These are phyloP conservation scores for Corythoichthys haematopterus DNA, from an alignment of 2,113 vertebrate genomes.

Conservation along the genomic window DNA sequence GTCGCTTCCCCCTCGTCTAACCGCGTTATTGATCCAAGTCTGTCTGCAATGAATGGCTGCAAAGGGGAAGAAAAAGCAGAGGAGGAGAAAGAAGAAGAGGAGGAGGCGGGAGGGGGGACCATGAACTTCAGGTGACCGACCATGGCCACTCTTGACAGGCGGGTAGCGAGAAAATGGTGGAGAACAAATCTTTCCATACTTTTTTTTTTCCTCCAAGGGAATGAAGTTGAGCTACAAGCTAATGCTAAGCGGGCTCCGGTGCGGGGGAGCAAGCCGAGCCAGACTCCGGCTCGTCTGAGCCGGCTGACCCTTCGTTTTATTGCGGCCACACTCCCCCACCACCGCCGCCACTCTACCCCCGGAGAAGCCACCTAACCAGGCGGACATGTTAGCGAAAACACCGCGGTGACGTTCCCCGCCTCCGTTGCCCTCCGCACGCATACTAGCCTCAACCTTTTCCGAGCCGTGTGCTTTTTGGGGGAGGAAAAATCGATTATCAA, in stretches of 20 bases:
- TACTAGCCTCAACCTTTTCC: conserved; percentile 82
- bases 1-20: conserved; percentile 47
- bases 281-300: conserved; percentile 79
- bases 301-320: conserved; percentile 88
- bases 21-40: conserved; percentile 77
- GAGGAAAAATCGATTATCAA: conserved; percentile 77
- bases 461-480: conserved; percentile 37
- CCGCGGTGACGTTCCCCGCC: conserved; percentile 61
- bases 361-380: conserved; percentile 64
- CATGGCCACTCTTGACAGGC: conserved; percentile 75
- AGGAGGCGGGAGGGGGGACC: conserved; percentile 65
- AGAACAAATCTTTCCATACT: conserved; percentile 18
- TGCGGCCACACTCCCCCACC: conserved; percentile 81
- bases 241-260: conserved; percentile 53
- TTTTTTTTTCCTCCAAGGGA: conserved; percentile 42
- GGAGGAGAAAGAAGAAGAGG: background rate
- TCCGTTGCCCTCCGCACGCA: conserved; percentile 46
- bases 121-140: conserved; percentile 98
- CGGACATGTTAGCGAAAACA: conserved; percentile 69
- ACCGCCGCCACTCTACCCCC: conserved; percentile 74
- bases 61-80: conserved; percentile 26
- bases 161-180: conserved; percentile 40
- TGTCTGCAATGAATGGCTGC: conserved; percentile 82
- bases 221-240: conserved; percentile 71
- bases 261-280: conserved; percentile 66